Evolutionary conservation across 2,888 invertebrate species (phyloP).

Genomic region (Malthinus flaveolus): DNA sequence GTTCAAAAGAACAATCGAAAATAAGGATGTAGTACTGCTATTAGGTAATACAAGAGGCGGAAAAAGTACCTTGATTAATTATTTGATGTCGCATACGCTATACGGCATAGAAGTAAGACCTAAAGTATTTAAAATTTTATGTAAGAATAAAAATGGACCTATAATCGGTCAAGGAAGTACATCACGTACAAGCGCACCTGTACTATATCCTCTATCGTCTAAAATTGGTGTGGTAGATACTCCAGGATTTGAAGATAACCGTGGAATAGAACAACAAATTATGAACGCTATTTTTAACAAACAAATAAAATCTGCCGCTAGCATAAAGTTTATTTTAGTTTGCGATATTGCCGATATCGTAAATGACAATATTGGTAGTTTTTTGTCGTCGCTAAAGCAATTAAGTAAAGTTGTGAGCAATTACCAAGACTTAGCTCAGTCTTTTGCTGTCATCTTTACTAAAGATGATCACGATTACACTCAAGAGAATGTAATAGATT

Average conservation of each 20-base stretch:
- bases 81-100: too few species aligned
- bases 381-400: conserved; percentile 3
- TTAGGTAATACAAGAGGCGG: too few species aligned
- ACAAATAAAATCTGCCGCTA: conserved; percentile 7
- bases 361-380: conserved; percentile 7
- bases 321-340: conserved; percentile 17
- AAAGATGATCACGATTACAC: conserved; percentile 9
- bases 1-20: too few species aligned
- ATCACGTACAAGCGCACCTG: background rate
- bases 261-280: conserved; percentile 16
- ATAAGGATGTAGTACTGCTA: too few species aligned
- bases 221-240: background rate
- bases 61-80: too few species aligned
- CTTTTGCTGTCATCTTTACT: conserved; percentile 8
- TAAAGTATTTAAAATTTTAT: too few species aligned
- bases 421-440: conserved; percentile 6
- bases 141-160: background rate
- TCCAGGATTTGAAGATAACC: conserved; percentile 20
- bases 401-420: conserved; percentile 4
- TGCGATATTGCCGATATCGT: conserved; percentile 12
- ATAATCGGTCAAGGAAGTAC: background rate
- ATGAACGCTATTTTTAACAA: conserved; percentile 10
- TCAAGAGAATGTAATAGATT: background rate
- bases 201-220: background rate
- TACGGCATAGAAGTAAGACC: too few species aligned